Base-by-base conservation (phyloP, 2,113 vertebrate genomes). In the Orientallactaga bullata region DNA sequence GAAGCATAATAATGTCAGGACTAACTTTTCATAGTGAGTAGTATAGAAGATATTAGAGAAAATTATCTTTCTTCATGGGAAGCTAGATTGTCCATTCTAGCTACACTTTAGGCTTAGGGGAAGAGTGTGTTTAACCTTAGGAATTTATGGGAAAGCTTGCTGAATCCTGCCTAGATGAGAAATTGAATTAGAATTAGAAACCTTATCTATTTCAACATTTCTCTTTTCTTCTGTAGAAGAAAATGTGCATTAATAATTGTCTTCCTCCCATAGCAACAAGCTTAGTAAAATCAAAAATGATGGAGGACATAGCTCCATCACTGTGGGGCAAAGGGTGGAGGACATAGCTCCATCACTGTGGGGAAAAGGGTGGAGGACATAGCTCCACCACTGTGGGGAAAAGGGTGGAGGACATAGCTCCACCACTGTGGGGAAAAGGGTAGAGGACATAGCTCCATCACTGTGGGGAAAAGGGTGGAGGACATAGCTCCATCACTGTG, bases 401-500 rank as follows among this genome's bases (percentile, higher is more conserved):
- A 37, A 39, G 21, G 35, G 35, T 73, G 10, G 20, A 83, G 69
- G 7, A 68, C 42, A 6, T 8, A 47, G 42, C 42, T 47, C n/a
- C n/a, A n/a, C n/a, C n/a, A n/a, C n/a, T n/a, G n/a, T n/a, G n/a
- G n/a, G n/a, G n/a, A 77, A 93, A 93, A 21, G 66, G 42, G 58
- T 35, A 12, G 32, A 83, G 69, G 7, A 68, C 42, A 6, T 8
- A 47, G 42, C 42, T 47, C n/a, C n/a, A n/a, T n/a, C n/a, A n/a
- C n/a, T n/a, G n/a, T n/a, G n/a, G n/a, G n/a, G n/a, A 77, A 93
- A 93, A 21, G 66, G 42, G 58, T 35, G 17, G 32, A 83, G 69
- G 7, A 68, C 42, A 6, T 8, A 47, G 42, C 42, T 47, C n/a
- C n/a, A n/a, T n/a, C 42, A 47, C 42, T 47, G 55, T 55, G 55